These are phyloP conservation scores for Myiotriccus ornatus DNA, from an alignment of 2,797 vertebrate species.

Conservation along the genomic window DNA sequence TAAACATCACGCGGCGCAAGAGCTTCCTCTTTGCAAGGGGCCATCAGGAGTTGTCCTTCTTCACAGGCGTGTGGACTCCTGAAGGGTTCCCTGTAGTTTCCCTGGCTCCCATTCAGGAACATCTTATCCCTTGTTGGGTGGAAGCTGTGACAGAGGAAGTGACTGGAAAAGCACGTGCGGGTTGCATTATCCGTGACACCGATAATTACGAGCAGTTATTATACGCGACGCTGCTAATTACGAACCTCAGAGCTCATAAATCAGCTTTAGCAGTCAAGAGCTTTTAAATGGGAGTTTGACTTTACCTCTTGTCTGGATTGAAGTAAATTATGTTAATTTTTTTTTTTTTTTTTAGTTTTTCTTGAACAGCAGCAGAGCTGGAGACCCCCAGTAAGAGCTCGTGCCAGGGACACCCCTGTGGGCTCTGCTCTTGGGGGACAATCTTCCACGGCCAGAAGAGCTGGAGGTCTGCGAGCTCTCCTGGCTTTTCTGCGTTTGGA, in stretches of 20 bases:
- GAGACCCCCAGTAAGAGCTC: neutral
- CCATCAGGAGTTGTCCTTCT: neutral
- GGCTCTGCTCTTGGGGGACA: neutral
- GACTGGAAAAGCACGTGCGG: neutral
- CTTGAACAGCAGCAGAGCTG: rapidly evolving
- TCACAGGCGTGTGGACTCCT: neutral
- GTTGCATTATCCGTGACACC: neutral
- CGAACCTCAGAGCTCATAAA: neutral
- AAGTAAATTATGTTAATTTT: neutral
- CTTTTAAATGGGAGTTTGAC: neutral
- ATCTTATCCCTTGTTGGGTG: neutral
- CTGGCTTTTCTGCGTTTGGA: neutral
- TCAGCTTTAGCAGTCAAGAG: neutral
- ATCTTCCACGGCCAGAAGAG: neutral
- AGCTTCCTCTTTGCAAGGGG: neutral
- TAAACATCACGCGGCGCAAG: rapidly evolving
- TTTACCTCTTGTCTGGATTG: neutral
- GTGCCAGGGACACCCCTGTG: rapidly evolving
- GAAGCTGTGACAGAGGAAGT: neutral
- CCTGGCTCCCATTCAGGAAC: neutral
- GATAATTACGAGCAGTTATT: neutral
- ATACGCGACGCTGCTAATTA: neutral
- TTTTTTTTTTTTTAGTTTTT: neutral
- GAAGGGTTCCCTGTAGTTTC: neutral
- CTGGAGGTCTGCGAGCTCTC: neutral